Evolutionary conservation across 37 sponge, comb jelly and placozoan genomes (phyloP).

Genomic region (Amphimedon queenslandica): DNA sequence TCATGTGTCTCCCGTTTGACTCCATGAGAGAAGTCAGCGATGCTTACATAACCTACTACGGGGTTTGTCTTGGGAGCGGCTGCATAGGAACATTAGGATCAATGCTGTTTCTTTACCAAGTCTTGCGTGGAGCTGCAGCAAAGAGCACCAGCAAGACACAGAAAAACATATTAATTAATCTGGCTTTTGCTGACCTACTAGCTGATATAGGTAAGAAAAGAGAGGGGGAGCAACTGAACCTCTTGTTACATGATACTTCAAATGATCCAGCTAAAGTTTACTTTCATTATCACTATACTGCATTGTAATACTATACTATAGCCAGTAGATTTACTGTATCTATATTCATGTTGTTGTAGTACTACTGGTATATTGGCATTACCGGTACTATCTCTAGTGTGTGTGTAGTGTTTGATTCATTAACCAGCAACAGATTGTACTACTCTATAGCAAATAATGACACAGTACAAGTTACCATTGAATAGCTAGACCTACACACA

Average conservation of each 20-base stretch:
- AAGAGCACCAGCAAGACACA: slow-evolving; percentile 9
- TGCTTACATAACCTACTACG: slow-evolving; percentile 45
- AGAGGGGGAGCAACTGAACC: background rate
- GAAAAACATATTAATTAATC: slow-evolving; percentile 34
- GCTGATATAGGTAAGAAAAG: slow-evolving; percentile 57
- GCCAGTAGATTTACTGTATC: too few species aligned
- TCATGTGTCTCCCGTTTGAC: slow-evolving; percentile 45
- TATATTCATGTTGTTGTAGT: too few species aligned
- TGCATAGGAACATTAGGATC: slow-evolving; percentile 37
- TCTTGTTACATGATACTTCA: background rate
- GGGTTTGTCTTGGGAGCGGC: slow-evolving; percentile 31
- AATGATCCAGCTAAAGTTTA: too few species aligned
- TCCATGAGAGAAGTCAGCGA: slow-evolving; percentile 13
- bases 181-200: slow-evolving; percentile 39
- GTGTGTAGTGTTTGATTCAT: too few species aligned
- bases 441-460: too few species aligned
- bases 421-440: too few species aligned
- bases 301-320: too few species aligned
- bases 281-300: too few species aligned
- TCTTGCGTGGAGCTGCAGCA: slow-evolving; percentile 8
- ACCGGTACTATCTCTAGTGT: too few species aligned
- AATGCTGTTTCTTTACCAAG: slow-evolving; percentile 27
- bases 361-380: too few species aligned
- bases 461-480: too few species aligned
- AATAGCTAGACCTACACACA: too few species aligned